These are phyloP conservation scores for Heterocephalus glaber DNA, from an alignment of 2,113 vertebrate species.

Conservation along the genomic window DNA sequence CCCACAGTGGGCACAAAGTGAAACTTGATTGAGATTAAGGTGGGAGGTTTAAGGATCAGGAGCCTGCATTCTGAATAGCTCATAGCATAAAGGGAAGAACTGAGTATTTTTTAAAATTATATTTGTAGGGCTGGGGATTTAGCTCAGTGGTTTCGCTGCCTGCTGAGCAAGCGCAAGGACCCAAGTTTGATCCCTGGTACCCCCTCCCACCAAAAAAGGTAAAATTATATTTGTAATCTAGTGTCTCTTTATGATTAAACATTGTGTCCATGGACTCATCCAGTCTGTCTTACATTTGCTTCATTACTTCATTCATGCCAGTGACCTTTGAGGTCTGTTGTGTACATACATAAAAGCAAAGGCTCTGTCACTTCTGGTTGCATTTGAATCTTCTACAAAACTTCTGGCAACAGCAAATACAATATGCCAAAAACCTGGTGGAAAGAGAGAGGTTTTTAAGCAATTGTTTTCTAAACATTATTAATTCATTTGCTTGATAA, in stretches of 20 bases:
- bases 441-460: conserved; percentile 48
- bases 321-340: neutral
- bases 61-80: neutral
- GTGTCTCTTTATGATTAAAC: neutral
- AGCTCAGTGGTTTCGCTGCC: too few relatives aligned
- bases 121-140: too few relatives aligned
- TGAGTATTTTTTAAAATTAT: neutral
- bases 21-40: too few relatives aligned
- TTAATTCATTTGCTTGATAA: conserved; percentile 55
- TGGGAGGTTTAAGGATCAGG: neutral
- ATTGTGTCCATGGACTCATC: neutral
- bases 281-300: neutral
- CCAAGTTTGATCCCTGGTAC: too few relatives aligned
- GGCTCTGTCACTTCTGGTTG: neutral
- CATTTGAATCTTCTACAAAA: conserved; percentile 11
- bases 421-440: neutral
- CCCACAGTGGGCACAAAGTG: accelerated
- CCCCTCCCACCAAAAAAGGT: too few relatives aligned
- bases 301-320: neutral
- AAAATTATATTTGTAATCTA: neutral
- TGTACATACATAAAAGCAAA: neutral
- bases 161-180: too few relatives aligned
- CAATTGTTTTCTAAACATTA: conserved; percentile 64
- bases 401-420: conserved; percentile 11
- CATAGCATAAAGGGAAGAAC: neutral